phyloP scores from a whole-genome alignment of 2,113 vertebrate species.

The Thermophis baileyi region DNA sequence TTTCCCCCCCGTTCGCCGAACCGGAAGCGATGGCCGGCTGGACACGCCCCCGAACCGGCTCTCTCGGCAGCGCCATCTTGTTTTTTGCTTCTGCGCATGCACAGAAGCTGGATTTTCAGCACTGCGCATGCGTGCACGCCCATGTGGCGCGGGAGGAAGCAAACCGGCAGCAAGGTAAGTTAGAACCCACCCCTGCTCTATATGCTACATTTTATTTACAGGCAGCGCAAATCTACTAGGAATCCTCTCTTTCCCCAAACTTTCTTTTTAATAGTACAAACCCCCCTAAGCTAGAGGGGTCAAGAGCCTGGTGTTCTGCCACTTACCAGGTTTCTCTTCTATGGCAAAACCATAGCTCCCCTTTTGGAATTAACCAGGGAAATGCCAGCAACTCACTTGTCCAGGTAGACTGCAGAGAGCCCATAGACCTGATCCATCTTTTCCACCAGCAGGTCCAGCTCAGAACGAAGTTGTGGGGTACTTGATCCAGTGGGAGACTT shows the following conservation, averaged over 20 bases:
- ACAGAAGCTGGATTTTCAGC: too few relatives aligned
- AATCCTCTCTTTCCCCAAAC: neutral
- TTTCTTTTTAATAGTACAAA: neutral
- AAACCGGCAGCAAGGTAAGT: too few relatives aligned
- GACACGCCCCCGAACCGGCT: too few relatives aligned
- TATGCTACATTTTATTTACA: neutral
- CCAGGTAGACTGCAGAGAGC: constrained; percentile 84
- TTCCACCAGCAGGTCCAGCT: constrained; percentile 83
- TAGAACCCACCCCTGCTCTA: too few relatives aligned
- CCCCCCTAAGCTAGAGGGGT: neutral
- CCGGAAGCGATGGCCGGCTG: too few relatives aligned
- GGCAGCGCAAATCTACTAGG: neutral
- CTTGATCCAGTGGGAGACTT: constrained; percentile 83
- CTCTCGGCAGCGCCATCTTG: too few relatives aligned
- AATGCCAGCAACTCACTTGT: constrained; percentile 78
- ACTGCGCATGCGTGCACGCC: too few relatives aligned
- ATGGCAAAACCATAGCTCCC: neutral
- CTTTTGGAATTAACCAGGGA: too few relatives aligned
- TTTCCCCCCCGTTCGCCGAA: too few relatives aligned
- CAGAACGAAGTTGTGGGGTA: constrained; percentile 76
- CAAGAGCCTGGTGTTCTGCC: too few relatives aligned
- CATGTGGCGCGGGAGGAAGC: too few relatives aligned
- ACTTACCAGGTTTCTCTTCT: neutral
- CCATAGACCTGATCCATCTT: constrained; percentile 81
- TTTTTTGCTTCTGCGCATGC: too few relatives aligned